Evolutionary conservation across 2,797 vertebrate species (phyloP).

Genomic region (Lepus oiostolus): DNA sequence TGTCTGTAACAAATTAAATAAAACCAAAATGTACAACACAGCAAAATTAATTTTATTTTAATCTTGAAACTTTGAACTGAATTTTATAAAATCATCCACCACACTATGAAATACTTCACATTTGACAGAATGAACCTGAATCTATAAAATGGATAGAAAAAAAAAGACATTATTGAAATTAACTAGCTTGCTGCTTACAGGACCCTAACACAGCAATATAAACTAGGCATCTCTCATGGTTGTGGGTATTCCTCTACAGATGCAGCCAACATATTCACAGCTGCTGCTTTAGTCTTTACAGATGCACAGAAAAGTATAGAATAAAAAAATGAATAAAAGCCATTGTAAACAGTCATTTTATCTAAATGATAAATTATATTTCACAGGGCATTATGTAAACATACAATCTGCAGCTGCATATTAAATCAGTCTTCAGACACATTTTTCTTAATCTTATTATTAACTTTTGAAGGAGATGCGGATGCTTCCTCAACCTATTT

Average conservation of each 20-base stretch:
- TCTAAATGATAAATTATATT: slow-evolving; percentile 68
- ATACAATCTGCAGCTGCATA: slow-evolving; percentile 30
- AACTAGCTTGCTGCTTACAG: slow-evolving; percentile 46
- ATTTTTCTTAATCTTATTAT: slow-evolving; percentile 64
- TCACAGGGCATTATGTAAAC: slow-evolving; percentile 50
- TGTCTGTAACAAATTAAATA: not conserved
- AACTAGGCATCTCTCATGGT: not conserved
- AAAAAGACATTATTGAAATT: slow-evolving; percentile 25
- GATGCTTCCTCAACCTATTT: not conserved
- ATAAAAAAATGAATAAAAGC: slow-evolving; percentile 35
- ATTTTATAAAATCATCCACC: not conserved
- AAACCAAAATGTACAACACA: not conserved
- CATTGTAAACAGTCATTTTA: slow-evolving; percentile 58
- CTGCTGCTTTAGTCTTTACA: slow-evolving; percentile 38
- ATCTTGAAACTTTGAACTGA: not conserved
- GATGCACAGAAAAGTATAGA: slow-evolving; percentile 1
- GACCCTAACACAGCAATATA: not conserved
- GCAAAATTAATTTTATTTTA: slow-evolving; percentile 5
- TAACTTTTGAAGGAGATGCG: slow-evolving; percentile 35
- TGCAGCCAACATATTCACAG: not conserved
- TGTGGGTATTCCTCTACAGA: not conserved
- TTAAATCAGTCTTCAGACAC: slow-evolving; percentile 59
- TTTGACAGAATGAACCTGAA: not conserved
- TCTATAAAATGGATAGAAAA: not conserved
- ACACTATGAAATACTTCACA: slow-evolving; percentile 15